Percentiles rank a stretch among this genome's conserved stretches.
Evolutionary conservation across 2,888 invertebrate genomes (phyloP).

Genomic region (Thereva nobilitata): DNA sequence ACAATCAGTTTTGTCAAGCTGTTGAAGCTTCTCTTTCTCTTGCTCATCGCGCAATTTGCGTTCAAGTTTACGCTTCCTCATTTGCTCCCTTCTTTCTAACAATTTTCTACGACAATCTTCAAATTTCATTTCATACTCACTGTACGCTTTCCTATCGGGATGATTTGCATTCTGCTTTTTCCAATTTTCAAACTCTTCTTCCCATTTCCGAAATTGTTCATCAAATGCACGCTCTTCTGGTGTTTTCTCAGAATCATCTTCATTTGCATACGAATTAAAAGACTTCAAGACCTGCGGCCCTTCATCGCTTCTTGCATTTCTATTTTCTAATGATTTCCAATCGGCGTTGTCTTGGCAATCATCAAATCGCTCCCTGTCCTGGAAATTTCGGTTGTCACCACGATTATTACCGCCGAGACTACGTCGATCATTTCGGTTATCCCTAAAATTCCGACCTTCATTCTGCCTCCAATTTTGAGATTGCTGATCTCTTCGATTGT

Average conservation of each 20-base stretch:
- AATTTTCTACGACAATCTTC: constrained; percentile 80
- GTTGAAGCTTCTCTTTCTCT: constrained; percentile 36
- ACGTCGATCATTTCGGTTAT: constrained; percentile 35
- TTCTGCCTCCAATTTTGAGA: constrained; percentile 27
- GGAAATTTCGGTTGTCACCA: constrained; percentile 34
- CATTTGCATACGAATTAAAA: background rate
- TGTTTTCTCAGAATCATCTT: constrained; percentile 23
- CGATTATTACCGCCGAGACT: constrained; percentile 37
- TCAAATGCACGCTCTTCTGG: constrained; percentile 82
- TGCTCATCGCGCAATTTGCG: constrained; percentile 39
- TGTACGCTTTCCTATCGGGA: constrained; percentile 85
- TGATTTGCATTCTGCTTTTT: constrained; percentile 88
- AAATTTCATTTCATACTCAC: constrained; percentile 87
- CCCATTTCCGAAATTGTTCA: constrained; percentile 88
- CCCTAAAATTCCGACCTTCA: constrained; percentile 19
- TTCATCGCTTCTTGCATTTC: background rate
- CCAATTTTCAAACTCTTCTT: constrained; percentile 90
- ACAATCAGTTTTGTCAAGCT: constrained; percentile 9
- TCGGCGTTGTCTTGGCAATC: constrained; percentile 53
- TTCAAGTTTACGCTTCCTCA: constrained; percentile 65
- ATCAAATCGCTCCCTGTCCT: constrained; percentile 28
- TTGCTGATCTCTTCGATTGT: constrained; percentile 18
- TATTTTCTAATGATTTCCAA: background rate
- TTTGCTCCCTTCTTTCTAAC: constrained; percentile 77
- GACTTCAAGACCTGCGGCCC: background rate